Base-by-base conservation (phyloP, 2,113 vertebrate species). In the Bubo scandiacus region DNA sequence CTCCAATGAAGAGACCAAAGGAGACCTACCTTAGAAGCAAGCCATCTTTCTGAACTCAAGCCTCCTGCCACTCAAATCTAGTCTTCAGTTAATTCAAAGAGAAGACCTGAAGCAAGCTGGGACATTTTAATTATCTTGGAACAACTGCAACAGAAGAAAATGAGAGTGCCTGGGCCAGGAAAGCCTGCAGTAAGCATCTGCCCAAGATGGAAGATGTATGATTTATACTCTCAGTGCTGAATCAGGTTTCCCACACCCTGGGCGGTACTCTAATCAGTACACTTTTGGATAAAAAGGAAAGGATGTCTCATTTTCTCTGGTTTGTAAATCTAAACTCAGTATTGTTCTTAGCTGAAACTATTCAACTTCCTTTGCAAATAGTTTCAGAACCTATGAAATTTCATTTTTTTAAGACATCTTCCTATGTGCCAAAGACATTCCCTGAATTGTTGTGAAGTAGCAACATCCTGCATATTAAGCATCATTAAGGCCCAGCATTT, bases 121-220 rank as follows among this genome's bases (percentile, higher is more conserved):
- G 22, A 45, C 27, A 30, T 49, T 70, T 73, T 10, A 21, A 66
- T 7, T 30, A 32, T 3, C 30, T 73, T 62, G 27, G 55, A 92
- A 51, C 11, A 81, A 51, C 5, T 61, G 79, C 47, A 83, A 78
- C 23, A 77, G 47, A 75, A 88, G 21, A 61, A 74, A 42, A 9
- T 12, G 36, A n/a, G 38, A 42, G 27, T 58, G 16, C 42, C 40
- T 34, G 23, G 36, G 67, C 59, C 81, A 81, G 72, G 15, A 86
- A 80, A 40, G 26, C 20, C 49, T 30, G 30, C 10, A 77, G 43
- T 30, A 88, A 88, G 30, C 58, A 57, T 9, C 7, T 59, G 54
- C 18, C 36, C 0, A 0, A 63, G 52, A 43, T n/a, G 36, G 6
- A 30, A 52, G 34, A 61, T 18, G 18, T 40, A 12, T 17, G 16